Conservation (phyloP, 2,797 vertebrate species). For the Philypnodon macrostomus region DNA sequence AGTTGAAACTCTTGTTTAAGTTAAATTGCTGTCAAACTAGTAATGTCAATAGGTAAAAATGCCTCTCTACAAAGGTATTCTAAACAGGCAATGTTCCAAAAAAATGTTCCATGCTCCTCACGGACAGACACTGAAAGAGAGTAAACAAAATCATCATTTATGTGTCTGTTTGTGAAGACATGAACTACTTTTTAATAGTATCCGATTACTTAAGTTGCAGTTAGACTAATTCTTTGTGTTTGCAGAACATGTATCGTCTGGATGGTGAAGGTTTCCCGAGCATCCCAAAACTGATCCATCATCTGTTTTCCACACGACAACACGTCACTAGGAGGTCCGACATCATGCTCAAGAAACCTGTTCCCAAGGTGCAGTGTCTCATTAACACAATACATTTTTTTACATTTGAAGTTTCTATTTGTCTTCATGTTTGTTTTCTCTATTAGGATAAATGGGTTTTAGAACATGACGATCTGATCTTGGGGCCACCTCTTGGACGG, state of each 20-base stretch:
- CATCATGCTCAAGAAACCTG: slow-evolving; percentile 77
- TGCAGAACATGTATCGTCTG: slow-evolving; percentile 87
- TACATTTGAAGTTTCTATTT: neutral
- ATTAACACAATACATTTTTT: neutral
- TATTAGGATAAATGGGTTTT: slow-evolving; percentile 94
- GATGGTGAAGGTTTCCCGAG: slow-evolving; percentile 87
- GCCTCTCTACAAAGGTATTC: no score
- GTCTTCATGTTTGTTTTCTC: slow-evolving; percentile 17
- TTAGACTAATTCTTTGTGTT: slow-evolving; percentile 34
- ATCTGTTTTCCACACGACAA: slow-evolving; percentile 79
- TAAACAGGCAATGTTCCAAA: neutral
- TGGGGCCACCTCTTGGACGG: slow-evolving; percentile 89
- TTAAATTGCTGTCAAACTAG: neutral
- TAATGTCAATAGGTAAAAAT: neutral
- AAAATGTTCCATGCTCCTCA: no score
- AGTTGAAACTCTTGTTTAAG: neutral
- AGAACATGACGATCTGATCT: slow-evolving; percentile 88
- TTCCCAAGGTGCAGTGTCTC: slow-evolving; percentile 82
- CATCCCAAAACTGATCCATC: slow-evolving; percentile 84
- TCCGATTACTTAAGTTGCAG: no score
- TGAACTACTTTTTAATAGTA: no score
- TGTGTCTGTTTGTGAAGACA: no score
- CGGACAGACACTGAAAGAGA: no score
- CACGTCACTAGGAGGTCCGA: slow-evolving; percentile 85
- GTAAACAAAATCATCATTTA: no score